A percentile compares a stretch with the other conserved stretches of the same genome.
Conservation (phyloP, 2,113 vertebrate genomes). For the Gymnarchus niloticus region DNA sequence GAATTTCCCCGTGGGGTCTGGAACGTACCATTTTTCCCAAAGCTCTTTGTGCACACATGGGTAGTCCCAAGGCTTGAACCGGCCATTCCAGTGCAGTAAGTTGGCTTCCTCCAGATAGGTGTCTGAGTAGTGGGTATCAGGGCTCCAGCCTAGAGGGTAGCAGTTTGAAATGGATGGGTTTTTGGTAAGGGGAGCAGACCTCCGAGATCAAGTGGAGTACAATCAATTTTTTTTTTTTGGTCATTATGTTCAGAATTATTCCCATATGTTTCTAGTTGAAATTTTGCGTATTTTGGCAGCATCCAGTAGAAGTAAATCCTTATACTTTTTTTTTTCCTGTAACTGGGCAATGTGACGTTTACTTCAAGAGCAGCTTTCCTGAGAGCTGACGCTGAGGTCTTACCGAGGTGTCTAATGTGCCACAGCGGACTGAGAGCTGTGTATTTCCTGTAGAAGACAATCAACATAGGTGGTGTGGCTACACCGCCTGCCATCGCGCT, state of each 20-base stretch:
- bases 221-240: not conserved
- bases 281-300: not conserved
- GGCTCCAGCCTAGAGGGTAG: conserved; percentile 76
- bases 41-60: conserved; percentile 77
- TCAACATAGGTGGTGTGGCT: conserved; percentile 89
- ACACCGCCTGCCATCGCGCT: conserved; percentile 88
- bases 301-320: not conserved
- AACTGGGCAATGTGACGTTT: not conserved
- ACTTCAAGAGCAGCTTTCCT: not conserved
- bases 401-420: conserved; percentile 90
- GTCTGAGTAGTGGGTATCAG: conserved; percentile 74
- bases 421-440: conserved; percentile 80
- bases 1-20: conserved; percentile 82
- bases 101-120: conserved; percentile 77
- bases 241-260: not conserved
- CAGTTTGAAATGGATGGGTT: not conserved
- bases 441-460: conserved; percentile 83
- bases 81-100: conserved; percentile 91
- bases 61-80: conserved; percentile 88
- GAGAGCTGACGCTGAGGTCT: conserved; percentile 31
- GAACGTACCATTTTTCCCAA: conserved; percentile 94
- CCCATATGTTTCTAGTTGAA: not conserved
- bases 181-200: not conserved
- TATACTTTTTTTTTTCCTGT: not conserved
- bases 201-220: not conserved